These are phyloP conservation scores for Peribatodes rhomboidaria DNA, from an alignment of 2,888 invertebrate species.

Conservation along the genomic window DNA sequence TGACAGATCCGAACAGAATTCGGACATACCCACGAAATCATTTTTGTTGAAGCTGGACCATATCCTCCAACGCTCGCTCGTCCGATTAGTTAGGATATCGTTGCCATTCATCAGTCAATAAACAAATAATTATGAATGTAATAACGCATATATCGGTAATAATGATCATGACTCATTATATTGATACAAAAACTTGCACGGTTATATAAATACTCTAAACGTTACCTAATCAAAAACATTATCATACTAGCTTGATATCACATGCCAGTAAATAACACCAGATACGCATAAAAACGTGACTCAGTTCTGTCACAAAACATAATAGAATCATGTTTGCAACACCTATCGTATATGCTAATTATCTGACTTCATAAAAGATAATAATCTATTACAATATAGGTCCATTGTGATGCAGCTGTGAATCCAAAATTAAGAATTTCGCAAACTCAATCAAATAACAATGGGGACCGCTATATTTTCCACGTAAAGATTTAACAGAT, in stretches of 20 bases:
- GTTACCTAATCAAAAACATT: slow-evolving; percentile 12
- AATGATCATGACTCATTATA: neutral
- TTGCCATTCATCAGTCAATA: slow-evolving; percentile 1
- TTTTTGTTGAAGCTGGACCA: neutral
- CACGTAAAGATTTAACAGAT: too few species aligned
- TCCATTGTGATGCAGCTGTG: too few species aligned
- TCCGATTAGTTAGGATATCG: too few species aligned
- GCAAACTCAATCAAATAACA: too few species aligned
- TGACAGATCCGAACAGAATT: too few species aligned
- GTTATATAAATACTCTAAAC: neutral
- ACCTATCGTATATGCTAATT: neutral
- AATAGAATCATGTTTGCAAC: slow-evolving; percentile 3
- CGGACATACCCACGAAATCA: too few species aligned
- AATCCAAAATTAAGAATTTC: too few species aligned
- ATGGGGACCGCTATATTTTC: too few species aligned
- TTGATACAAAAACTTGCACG: neutral
- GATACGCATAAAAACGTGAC: slow-evolving; percentile 29
- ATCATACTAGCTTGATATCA: slow-evolving; percentile 17
- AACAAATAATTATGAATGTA: slow-evolving; percentile 1
- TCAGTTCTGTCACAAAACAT: neutral
- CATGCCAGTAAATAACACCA: slow-evolving; percentile 16
- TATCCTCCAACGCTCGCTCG: too few species aligned
- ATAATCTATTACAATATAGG: too few species aligned
- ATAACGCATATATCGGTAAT: neutral
- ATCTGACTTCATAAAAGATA: too few species aligned